Evolutionary conservation across 2,888 invertebrate species (phyloP), one percentile per base, ranked within the genome.

Genomic region (Tiphia femorata): DNA sequence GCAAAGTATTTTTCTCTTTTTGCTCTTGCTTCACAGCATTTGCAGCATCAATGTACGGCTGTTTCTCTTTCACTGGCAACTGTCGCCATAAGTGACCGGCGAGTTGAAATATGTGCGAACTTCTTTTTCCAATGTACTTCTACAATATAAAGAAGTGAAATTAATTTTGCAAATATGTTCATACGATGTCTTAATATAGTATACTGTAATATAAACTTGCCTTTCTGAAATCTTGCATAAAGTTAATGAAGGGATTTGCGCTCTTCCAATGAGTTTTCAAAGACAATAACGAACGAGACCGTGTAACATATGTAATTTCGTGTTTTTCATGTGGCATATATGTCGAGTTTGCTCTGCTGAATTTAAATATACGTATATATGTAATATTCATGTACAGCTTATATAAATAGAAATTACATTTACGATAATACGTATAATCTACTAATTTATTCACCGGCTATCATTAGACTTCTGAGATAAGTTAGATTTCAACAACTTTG

Each of bases 201-300:
- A n/a, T 27, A 8, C 10, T 49, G n/a, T 27, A 35, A 19, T 14
- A 0, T 7, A 25, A 35, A 33, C 21, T 40, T 62, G 79, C 80
- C 70, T 71, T 50, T 21, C 73, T 69, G 30, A 73, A 78, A 40
- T 78, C 73, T 49, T 74, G 72, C 44, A 79, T 62, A 53, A 78
- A 80, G 60, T 80, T 79, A n/a, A 79, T 30, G 48, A 79, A 80
- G 16, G 80, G 72, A 61, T 80, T 80, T 2, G 73, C 54, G 47
- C 75, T 80, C 41, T 58, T 72, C 76, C n/a, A n/a, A n/a, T n/a
- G n/a, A n/a, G n/a, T n/a, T n/a, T n/a, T n/a, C n/a, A n/a, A n/a
- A n/a, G n/a, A n/a, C n/a, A n/a, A n/a, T n/a, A n/a, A n/a, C n/a
- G n/a, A n/a, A n/a, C n/a, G n/a, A n/a, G n/a, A n/a, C n/a, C n/a